phyloP scores from a whole-genome alignment of 2,888 invertebrate species.

The Monochamus alternatus region DNA sequence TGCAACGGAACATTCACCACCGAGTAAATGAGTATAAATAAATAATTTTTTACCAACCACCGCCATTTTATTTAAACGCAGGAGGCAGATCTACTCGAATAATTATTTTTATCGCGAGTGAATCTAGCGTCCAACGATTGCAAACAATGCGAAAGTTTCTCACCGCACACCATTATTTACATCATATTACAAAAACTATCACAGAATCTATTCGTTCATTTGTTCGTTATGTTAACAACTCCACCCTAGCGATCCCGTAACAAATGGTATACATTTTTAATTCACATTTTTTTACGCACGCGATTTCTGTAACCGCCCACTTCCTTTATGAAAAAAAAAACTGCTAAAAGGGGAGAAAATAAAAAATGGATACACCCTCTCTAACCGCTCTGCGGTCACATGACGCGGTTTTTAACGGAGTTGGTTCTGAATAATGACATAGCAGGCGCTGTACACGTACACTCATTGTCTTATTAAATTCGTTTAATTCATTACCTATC shows the following conservation, averaged over 20 bases:
- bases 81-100: constrained; percentile 47
- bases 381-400: constrained; percentile 52
- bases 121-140: constrained; percentile 49
- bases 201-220: constrained; percentile 63
- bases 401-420: constrained; percentile 38
- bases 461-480: constrained; percentile 19
- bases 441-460: background rate
- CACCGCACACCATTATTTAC: constrained; percentile 50
- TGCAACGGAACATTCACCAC: too few relatives aligned
- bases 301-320: constrained; percentile 66
- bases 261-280: constrained; percentile 66
- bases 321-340: constrained; percentile 59
- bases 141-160: constrained; percentile 48
- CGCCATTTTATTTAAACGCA: constrained; percentile 47
- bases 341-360: constrained; percentile 45
- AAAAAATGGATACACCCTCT: constrained; percentile 54
- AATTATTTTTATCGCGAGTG: constrained; percentile 49
- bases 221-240: constrained; percentile 61
- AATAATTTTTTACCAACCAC: constrained; percentile 41
- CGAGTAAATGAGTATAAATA: constrained; percentile 25
- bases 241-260: constrained; percentile 61
- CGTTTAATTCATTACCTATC: constrained; percentile 9
- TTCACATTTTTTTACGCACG: constrained; percentile 69
- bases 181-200: constrained; percentile 41
- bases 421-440: background rate